phyloP scores from a whole-genome alignment of 2,888 invertebrate species.

The Sphaeridia pumilis region DNA sequence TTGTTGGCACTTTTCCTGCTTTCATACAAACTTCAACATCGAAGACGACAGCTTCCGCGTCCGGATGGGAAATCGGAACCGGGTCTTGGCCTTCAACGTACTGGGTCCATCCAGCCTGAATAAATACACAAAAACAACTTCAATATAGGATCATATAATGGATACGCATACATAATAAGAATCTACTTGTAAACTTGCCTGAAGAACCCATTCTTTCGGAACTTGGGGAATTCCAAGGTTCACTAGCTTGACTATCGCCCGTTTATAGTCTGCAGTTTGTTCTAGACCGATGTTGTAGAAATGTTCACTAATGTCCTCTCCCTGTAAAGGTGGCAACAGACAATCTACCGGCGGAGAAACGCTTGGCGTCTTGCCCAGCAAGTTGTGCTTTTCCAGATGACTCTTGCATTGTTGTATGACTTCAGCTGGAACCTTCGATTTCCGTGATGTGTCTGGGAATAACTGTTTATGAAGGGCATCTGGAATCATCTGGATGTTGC shows the following conservation, averaged over 20 bases:
- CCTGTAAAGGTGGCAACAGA: slow-evolving; percentile 61
- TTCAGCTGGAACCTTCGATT: slow-evolving; percentile 33
- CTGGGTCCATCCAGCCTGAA: slow-evolving; percentile 64
- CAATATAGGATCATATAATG: slow-evolving; percentile 1
- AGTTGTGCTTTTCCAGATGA: slow-evolving; percentile 57
- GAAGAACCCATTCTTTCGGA: slow-evolving; percentile 56
- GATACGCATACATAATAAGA: too few relatives aligned
- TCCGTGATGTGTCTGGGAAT: slow-evolving; percentile 45
- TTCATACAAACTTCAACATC: slow-evolving; percentile 82
- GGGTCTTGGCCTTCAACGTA: slow-evolving; percentile 50
- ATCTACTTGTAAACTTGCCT: too few relatives aligned
- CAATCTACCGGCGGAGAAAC: slow-evolving; percentile 53
- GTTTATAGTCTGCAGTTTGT: slow-evolving; percentile 60
- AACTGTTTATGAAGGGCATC: slow-evolving; percentile 61
- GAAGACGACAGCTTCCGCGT: slow-evolving; percentile 73
- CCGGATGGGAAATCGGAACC: slow-evolving; percentile 57
- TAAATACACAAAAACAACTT: neutral
- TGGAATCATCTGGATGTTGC: slow-evolving; percentile 84
- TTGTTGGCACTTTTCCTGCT: slow-evolving; percentile 63
- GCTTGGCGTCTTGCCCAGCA: slow-evolving; percentile 51
- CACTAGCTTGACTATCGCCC: slow-evolving; percentile 51
- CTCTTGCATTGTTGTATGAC: slow-evolving; percentile 46
- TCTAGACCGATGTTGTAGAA: slow-evolving; percentile 66
- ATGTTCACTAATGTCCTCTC: slow-evolving; percentile 71
- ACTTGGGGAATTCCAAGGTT: slow-evolving; percentile 48